Evolutionary conservation across 2,113 vertebrate genomes (phyloP).

Genomic region (Mobula birostris): DNA sequence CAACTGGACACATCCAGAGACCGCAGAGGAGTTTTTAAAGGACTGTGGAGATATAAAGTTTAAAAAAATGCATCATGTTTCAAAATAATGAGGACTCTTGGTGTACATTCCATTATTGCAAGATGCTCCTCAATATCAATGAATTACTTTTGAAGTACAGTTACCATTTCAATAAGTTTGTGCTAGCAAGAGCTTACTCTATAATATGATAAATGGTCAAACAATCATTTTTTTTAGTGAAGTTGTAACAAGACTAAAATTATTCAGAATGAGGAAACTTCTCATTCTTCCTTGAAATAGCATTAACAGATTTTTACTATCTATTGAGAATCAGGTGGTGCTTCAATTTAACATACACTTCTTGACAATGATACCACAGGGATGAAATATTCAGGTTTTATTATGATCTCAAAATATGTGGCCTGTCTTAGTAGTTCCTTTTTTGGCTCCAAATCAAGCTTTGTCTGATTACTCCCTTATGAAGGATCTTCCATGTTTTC

Average conservation of each 20-base stretch:
- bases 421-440: background rate
- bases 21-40: constrained; percentile 72
- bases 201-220: background rate
- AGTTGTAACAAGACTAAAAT: background rate
- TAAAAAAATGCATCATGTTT: background rate
- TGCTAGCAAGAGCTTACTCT: background rate
- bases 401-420: background rate
- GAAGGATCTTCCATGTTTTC: background rate
- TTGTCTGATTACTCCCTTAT: background rate
- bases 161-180: background rate
- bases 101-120: background rate
- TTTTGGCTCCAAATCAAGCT: background rate
- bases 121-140: background rate
- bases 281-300: background rate
- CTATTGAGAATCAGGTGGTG: background rate
- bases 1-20: constrained; percentile 81
- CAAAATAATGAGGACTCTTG: background rate
- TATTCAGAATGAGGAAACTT: background rate
- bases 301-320: no score
- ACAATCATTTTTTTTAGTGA: background rate
- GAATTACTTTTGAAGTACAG: background rate
- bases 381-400: background rate
- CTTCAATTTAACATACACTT: constrained; percentile 4
- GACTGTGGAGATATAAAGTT: constrained; percentile 55
- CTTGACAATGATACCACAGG: background rate